Conservation (phyloP, 92 coral and sea anemone species). For the Palythoa heliodiscus region DNA sequence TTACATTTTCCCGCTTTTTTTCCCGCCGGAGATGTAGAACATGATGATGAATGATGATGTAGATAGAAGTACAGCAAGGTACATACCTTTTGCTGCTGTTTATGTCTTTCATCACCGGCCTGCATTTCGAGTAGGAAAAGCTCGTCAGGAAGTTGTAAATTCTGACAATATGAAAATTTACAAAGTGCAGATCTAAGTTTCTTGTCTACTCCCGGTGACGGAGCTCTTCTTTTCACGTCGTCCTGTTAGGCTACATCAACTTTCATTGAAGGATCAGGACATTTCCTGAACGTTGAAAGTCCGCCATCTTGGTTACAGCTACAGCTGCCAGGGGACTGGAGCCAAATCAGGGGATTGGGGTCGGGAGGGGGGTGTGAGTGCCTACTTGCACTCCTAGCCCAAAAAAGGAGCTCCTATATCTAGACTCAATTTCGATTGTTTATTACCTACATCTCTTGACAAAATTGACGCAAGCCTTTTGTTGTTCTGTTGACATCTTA, state of each 20-base stretch:
- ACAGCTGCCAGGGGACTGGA: neutral
- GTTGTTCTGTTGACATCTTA: too few relatives aligned
- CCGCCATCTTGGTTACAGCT: neutral
- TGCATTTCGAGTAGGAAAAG: neutral
- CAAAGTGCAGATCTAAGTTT: neutral
- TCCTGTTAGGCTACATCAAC: neutral
- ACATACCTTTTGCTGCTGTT: neutral
- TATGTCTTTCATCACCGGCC: neutral
- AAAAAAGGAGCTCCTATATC: too few relatives aligned
- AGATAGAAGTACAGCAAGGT: neutral
- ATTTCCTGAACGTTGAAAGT: too few relatives aligned
- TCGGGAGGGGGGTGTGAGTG: too few relatives aligned
- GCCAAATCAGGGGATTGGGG: neutral
- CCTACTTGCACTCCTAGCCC: too few relatives aligned
- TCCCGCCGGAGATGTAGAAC: too few relatives aligned
- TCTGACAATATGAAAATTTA: neutral
- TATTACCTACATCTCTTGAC: too few relatives aligned
- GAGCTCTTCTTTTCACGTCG: neutral
- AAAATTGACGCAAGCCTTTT: too few relatives aligned
- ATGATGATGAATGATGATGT: too few relatives aligned
- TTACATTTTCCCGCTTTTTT: too few relatives aligned
- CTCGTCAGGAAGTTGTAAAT: neutral
- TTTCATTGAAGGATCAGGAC: neutral
- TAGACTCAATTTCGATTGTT: too few relatives aligned
- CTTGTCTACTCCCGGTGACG: neutral